Evolutionary conservation across 2,113 vertebrate genomes (phyloP).

Genomic region (Ptilonorhynchus violaceus): DNA sequence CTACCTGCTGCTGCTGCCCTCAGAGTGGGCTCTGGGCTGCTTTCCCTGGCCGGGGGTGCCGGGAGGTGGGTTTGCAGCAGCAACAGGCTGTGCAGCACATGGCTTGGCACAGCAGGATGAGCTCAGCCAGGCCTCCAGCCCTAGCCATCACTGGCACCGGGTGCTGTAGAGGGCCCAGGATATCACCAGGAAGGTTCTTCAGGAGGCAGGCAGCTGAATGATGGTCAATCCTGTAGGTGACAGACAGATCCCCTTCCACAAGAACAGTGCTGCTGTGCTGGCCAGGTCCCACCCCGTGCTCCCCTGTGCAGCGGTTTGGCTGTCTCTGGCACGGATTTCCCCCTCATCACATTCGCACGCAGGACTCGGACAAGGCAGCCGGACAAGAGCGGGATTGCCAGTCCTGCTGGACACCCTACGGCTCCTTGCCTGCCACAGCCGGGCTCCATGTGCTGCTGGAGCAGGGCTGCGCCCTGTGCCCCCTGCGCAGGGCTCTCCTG

Average conservation of each 20-base stretch:
- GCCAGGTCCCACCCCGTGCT: background rate
- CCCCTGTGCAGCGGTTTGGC: rapidly evolving
- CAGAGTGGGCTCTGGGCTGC: rapidly evolving
- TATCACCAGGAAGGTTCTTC: background rate
- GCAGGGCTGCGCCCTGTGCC: background rate
- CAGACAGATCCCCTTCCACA: background rate
- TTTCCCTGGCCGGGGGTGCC: rapidly evolving
- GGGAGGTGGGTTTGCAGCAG: background rate
- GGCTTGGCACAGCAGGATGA: rapidly evolving
- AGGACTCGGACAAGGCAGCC: background rate
- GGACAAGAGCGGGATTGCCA: background rate
- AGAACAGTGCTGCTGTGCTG: background rate
- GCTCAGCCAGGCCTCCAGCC: background rate
- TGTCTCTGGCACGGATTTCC: background rate
- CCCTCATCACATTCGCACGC: rapidly evolving
- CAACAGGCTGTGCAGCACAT: rapidly evolving
- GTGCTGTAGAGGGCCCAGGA: background rate
- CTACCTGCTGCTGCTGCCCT: background rate
- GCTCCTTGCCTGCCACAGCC: background rate
- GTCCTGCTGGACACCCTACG: background rate
- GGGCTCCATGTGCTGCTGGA: background rate
- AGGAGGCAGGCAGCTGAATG: background rate
- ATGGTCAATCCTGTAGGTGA: background rate
- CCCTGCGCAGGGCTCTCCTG: background rate
- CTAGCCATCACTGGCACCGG: rapidly evolving